Evolutionary conservation across 1,140 invertebrate genomes (phyloP).

Genomic region (Megalonaias nervosa): DNA sequence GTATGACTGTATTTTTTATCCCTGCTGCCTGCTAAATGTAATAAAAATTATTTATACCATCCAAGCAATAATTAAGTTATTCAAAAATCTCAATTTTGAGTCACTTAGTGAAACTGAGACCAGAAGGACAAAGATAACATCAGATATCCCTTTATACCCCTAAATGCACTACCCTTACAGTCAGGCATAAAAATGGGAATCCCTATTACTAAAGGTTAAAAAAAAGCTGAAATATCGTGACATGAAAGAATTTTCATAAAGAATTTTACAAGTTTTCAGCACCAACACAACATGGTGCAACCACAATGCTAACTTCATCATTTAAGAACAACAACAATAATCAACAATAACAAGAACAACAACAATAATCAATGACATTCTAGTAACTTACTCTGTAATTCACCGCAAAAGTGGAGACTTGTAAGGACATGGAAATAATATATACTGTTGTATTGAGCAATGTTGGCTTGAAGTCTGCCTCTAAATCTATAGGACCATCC

Average conservation of each 20-base stretch:
- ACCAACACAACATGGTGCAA: neutral
- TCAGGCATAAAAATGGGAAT: neutral
- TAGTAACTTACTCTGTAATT: conserved; percentile 91
- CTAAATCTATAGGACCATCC: conserved; percentile 78
- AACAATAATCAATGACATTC: neutral
- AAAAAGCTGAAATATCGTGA: neutral
- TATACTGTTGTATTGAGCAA: conserved; percentile 98
- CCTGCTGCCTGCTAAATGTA: too few species aligned
- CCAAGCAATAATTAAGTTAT: too few species aligned
- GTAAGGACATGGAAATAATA: conserved; percentile 96
- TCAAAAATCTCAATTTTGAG: too few species aligned
- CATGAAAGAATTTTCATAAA: neutral
- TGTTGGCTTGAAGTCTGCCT: conserved; percentile 92
- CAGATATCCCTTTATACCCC: too few species aligned
- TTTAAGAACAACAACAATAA: neutral
- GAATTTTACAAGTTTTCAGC: neutral
- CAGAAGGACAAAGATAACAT: too few species aligned
- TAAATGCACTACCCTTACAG: too few species aligned
- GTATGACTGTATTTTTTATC: too few species aligned
- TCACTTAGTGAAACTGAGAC: too few species aligned
- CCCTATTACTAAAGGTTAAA: neutral
- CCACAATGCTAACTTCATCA: neutral
- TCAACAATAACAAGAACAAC: neutral
- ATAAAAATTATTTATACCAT: too few species aligned
- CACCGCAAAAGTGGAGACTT: conserved; percentile 98